Percentiles rank a stretch among this genome's conserved stretches.
Evolutionary conservation across 2,888 invertebrate species (phyloP).

Genomic region (Sinelater perroti): DNA sequence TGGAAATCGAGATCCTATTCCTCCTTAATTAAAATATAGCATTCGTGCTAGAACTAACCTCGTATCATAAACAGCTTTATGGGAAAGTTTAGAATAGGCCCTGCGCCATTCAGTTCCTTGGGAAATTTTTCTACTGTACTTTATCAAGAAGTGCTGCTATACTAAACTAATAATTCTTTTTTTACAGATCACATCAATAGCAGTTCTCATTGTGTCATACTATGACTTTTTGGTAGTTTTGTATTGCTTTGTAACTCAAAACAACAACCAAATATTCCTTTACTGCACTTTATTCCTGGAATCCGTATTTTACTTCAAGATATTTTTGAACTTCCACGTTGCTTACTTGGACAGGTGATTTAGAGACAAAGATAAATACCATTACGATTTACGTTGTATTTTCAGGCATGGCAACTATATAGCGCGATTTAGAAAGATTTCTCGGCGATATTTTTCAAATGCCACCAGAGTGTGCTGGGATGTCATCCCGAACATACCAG

Average conservation of each 20-base stretch:
- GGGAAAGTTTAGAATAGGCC: too few species aligned
- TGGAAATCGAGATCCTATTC: too few species aligned
- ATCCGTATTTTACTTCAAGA: constrained; percentile 23
- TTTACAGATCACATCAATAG: constrained; percentile 5
- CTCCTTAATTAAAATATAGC: too few species aligned
- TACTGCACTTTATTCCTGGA: constrained; percentile 1
- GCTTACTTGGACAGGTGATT: constrained; percentile 18
- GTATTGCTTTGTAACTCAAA: constrained; percentile 13
- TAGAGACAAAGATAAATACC: background rate
- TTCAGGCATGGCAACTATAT: constrained; percentile 22
- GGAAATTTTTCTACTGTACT: too few species aligned
- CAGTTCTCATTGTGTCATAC: constrained; percentile 8
- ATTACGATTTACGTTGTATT: background rate
- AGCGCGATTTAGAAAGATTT: constrained; percentile 1
- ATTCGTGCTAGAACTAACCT: too few species aligned
- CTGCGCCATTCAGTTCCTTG: too few species aligned
- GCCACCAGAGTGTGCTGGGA: constrained; percentile 15
- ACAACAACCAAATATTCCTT: background rate
- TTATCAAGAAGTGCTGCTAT: too few species aligned
- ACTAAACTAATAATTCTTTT: constrained; percentile 8
- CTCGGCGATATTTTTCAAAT: constrained; percentile 12
- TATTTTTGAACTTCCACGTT: constrained; percentile 15
- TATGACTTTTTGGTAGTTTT: background rate
- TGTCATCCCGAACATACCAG: constrained; percentile 17
- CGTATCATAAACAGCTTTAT: too few species aligned